Base-by-base conservation (phyloP, 2,888 invertebrate genomes). In the Tillus elongatus region DNA sequence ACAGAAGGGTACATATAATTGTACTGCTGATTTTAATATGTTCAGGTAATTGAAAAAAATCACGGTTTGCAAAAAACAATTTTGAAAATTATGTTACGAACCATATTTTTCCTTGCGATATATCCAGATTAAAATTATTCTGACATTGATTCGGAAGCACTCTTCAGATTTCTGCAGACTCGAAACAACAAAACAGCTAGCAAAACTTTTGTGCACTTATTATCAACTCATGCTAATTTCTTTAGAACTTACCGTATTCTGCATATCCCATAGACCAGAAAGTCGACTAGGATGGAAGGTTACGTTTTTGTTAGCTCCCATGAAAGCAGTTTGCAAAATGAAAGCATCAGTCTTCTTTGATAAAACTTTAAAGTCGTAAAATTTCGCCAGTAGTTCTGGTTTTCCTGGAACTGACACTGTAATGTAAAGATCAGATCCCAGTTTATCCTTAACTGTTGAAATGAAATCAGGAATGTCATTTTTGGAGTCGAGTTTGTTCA, bases 231-330 rank as follows among this genome's bases (percentile, higher is more conserved):
- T n/a, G n/a, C n/a, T n/a, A n/a, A n/a, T n/a, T n/a, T n/a, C n/a
- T n/a, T n/a, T n/a, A n/a, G n/a, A 19, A 47, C 74, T 73, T 59
- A 80, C 80, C 55, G 81, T 79, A 51, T 84, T 84, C 60, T 80
- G 74, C 71, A 82, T 79, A 51, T 84, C 83, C 71, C 82, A 81
- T 32, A 82, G 59, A 1, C 84, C 83, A 57, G 82, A 82, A 46
- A 84, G 61, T 38, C 83, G 65, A 52, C 82, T 82, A 1, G 82
- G 82, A 56, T 84, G 84, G 57, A 77, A 83, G 2, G 83, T 79
- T 63, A 76, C 77, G 53, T 78, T 77, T 53, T 72, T 71, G 48
- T 76, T 75, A 24, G 71, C 62, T 1, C 75, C 74, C 61, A 84
- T 57, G 32, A 75, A 76, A 49, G 81, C 75, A 0, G 82, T 82